Conservation (phyloP, 2,888 invertebrate species). For the Notocelia uddmanniana region DNA sequence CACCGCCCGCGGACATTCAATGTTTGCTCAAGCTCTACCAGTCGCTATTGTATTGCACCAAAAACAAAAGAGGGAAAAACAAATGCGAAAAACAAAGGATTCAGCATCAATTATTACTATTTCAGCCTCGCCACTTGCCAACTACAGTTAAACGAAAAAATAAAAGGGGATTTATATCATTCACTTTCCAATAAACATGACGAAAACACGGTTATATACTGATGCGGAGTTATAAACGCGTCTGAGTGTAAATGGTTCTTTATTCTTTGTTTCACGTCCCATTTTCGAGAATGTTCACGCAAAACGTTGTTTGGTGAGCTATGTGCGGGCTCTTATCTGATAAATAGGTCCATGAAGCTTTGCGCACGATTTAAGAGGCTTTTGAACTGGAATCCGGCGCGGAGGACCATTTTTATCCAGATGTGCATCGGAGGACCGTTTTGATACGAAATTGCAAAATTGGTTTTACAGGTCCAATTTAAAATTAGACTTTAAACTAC, state of each 20-base stretch:
- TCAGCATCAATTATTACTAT: constrained; percentile 55
- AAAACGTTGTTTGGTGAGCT: constrained; percentile 34
- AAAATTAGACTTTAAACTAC: too few relatives aligned
- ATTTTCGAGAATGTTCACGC: constrained; percentile 27
- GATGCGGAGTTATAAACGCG: constrained; percentile 47
- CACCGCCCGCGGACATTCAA: constrained; percentile 9
- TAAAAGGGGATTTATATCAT: constrained; percentile 53
- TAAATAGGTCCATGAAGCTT: constrained; percentile 33
- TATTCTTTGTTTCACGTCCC: constrained; percentile 38
- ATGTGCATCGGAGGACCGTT: not conserved
- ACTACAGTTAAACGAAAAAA: constrained; percentile 53
- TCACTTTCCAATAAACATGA: constrained; percentile 58
- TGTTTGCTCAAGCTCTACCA: constrained; percentile 20
- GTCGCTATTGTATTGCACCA: constrained; percentile 46
- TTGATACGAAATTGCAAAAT: not conserved
- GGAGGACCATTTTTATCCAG: not conserved
- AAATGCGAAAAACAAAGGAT: constrained; percentile 57
- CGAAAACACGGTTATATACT: constrained; percentile 49
- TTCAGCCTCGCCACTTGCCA: constrained; percentile 53
- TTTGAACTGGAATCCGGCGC: not conserved
- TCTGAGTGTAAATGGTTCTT: constrained; percentile 48
- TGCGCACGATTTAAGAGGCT: constrained; percentile 23
- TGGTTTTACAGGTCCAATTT: too few relatives aligned
- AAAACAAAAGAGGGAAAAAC: constrained; percentile 51
- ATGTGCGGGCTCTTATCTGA: constrained; percentile 21